These are phyloP conservation scores for Ceyx margarethae DNA, from an alignment of 2,113 vertebrate species.

Conservation along the genomic window DNA sequence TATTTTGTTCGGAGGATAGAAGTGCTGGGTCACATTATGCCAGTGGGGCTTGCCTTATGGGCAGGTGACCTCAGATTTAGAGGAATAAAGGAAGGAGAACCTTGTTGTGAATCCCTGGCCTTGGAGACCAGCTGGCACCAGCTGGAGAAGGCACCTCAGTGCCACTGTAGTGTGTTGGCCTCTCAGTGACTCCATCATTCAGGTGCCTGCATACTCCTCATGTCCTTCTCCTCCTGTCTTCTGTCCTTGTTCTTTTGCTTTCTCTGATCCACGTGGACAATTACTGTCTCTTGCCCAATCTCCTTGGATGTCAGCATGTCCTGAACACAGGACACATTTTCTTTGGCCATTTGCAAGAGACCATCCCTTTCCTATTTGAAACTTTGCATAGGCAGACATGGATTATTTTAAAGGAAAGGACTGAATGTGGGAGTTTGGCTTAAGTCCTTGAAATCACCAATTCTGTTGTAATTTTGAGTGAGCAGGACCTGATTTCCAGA, in stretches of 20 bases:
- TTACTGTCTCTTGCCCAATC: not conserved
- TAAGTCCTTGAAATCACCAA: not conserved
- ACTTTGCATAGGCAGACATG: not conserved
- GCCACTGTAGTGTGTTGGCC: not conserved
- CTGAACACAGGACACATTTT: not conserved
- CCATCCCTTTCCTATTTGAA: not conserved
- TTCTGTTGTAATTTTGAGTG: not conserved
- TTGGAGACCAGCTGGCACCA: not conserved
- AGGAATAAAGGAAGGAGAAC: not conserved
- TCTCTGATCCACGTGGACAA: not conserved
- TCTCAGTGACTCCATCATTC: not conserved
- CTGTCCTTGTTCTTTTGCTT: not conserved
- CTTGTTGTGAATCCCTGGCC: not conserved
- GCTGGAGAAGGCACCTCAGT: fast-evolving
- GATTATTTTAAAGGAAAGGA: not conserved
- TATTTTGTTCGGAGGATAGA: not conserved
- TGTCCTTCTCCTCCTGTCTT: not conserved
- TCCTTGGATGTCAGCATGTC: not conserved
- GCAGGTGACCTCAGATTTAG: not conserved
- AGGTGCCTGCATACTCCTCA: not conserved
- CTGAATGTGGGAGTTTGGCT: not conserved
- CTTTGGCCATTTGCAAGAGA: not conserved
- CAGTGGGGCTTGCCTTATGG: fast-evolving
- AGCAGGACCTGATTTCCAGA: not conserved
- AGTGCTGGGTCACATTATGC: not conserved